Conservation (phyloP, 2,888 invertebrate species). For the Carcina quercana region DNA sequence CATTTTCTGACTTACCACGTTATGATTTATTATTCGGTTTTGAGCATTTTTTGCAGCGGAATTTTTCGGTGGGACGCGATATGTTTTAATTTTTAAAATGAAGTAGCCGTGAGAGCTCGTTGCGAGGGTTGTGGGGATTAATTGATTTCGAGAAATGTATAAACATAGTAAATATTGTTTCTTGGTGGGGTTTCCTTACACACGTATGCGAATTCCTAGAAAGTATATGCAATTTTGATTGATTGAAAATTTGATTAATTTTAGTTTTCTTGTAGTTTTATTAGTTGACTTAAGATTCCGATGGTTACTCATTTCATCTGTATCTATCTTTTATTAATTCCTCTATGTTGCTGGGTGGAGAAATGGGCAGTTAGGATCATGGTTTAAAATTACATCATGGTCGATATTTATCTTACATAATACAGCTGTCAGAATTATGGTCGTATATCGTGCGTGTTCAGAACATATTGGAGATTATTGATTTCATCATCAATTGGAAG, state of each 20-base stretch:
- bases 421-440: constrained; percentile 38
- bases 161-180: too few species aligned
- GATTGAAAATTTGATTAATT: too few species aligned
- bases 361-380: constrained; percentile 28
- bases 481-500: constrained; percentile 9
- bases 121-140: too few species aligned
- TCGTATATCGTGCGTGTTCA: constrained; percentile 15
- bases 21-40: constrained; percentile 29
- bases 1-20: constrained; percentile 28
- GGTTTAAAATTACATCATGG: constrained; percentile 35
- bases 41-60: constrained; percentile 4
- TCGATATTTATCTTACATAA: constrained; percentile 41
- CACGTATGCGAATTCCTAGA: too few species aligned
- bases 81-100: constrained; percentile 6
- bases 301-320: constrained; percentile 1
- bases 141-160: too few species aligned
- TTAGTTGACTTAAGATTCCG: too few species aligned
- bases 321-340: constrained; percentile 14
- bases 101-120: background rate
- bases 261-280: too few species aligned
- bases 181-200: too few species aligned
- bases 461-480: constrained; percentile 7
- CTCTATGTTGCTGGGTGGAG: constrained; percentile 16
- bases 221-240: too few species aligned
- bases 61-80: constrained; percentile 3